A percentile compares a stretch with the other conserved stretches of the same genome.
phyloP scores from a whole-genome alignment of 2,888 invertebrate species.

The Ectobius pallidus region DNA sequence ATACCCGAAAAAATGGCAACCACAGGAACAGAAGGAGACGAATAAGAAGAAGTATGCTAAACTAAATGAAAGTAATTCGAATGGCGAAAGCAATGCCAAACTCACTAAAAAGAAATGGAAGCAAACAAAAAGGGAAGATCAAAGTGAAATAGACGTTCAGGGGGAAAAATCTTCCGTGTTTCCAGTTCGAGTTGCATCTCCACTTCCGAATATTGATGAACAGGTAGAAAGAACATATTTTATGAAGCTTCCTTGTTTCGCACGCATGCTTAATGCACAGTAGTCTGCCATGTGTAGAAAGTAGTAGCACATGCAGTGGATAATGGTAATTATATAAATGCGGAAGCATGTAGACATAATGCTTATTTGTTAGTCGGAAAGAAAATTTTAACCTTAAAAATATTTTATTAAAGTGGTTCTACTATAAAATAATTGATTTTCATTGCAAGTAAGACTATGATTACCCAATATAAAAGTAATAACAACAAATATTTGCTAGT shows the following conservation, averaged over 20 bases:
- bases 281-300: too few species aligned
- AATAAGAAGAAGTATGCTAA: conserved; percentile 1
- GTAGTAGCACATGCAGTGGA: too few species aligned
- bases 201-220: background rate
- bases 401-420: too few species aligned
- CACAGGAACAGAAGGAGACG: conserved; percentile 47
- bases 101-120: background rate
- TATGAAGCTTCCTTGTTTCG: background rate
- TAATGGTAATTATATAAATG: too few species aligned
- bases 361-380: too few species aligned
- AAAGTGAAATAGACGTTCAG: background rate
- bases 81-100: background rate
- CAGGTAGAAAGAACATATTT: background rate
- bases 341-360: too few species aligned
- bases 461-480: too few species aligned
- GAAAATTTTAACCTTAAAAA: too few species aligned
- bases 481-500: too few species aligned
- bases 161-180: background rate
- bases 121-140: background rate
- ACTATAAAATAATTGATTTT: too few species aligned
- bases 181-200: background rate
- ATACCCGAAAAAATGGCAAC: conserved; percentile 65
- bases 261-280: background rate
- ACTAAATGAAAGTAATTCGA: background rate
- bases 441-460: too few species aligned